Percentiles rank a stretch among this genome's conserved stretches.
Evolutionary conservation across 2,797 vertebrate species (phyloP).

Genomic region (Muscicapa comitata): DNA sequence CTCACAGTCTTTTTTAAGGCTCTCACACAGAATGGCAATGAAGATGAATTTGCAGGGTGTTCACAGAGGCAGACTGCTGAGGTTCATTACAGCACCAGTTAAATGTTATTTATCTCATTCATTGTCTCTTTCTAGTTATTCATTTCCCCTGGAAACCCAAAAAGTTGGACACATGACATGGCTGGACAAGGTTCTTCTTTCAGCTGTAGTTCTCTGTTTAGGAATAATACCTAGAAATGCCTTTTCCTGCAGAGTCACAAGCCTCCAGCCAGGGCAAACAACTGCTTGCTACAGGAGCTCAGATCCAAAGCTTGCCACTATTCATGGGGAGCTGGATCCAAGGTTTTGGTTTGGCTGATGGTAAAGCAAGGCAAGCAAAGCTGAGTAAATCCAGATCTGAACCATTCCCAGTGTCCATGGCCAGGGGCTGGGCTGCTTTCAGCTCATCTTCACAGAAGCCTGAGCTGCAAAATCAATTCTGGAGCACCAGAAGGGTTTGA

Average conservation of each 20-base stretch:
- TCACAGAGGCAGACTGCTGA: neutral
- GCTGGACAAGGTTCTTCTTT: neutral
- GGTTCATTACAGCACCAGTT: neutral
- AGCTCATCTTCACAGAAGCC: neutral
- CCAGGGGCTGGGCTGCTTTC: neutral
- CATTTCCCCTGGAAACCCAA: neutral
- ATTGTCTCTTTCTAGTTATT: neutral
- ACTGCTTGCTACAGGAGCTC: neutral
- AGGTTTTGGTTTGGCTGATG: neutral
- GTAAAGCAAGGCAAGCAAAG: neutral
- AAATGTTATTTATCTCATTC: neutral
- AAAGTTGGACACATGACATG: neutral
- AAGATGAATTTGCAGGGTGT: neutral
- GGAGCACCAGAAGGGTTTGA: neutral
- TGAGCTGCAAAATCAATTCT: neutral
- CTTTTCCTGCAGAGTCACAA: neutral
- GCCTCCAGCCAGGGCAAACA: neutral
- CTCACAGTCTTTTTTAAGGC: neutral
- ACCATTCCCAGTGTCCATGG: neutral
- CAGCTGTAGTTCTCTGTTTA: neutral
- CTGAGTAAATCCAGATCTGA: neutral
- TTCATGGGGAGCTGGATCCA: neutral
- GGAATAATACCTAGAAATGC: slow-evolving; percentile 10
- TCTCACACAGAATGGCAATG: neutral
- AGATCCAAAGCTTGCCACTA: neutral